Evolutionary conservation across 2,797 vertebrate genomes (phyloP).

Genomic region (Labeo calbasu): DNA sequence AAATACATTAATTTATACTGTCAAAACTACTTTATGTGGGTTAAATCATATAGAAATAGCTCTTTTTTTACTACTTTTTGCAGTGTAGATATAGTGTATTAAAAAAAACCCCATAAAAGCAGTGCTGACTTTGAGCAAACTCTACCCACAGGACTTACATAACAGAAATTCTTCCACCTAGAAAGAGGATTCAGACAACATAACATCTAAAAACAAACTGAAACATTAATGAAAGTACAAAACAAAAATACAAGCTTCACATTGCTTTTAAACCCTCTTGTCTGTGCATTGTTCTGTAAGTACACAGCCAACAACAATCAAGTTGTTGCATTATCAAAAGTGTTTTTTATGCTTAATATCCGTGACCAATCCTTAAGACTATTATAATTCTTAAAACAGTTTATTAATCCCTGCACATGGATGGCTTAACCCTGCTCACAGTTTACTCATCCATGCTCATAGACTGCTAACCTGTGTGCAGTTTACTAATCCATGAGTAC

Average conservation of each 20-base stretch:
- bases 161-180: background rate
- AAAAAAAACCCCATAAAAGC: background rate
- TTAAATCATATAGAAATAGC: too few relatives aligned
- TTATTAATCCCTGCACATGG: background rate
- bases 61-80: too few relatives aligned
- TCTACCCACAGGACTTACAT: background rate
- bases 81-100: too few relatives aligned
- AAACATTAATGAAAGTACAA: slow-evolving; percentile 15
- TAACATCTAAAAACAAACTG: slow-evolving; percentile 20
- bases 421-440: background rate
- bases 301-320: background rate
- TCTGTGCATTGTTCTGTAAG: background rate
- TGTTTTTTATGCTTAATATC: background rate
- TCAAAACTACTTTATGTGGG: too few relatives aligned
- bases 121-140: background rate
- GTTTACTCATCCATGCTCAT: background rate
- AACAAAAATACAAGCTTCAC: background rate
- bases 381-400: background rate
- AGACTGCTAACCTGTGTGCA: background rate
- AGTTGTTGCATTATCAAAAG: background rate
- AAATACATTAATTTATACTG: too few relatives aligned
- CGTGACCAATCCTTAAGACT: background rate
- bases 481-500: background rate
- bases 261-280: background rate
- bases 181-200: background rate